These are phyloP conservation scores for Yponomeuta sedellus DNA, from an alignment of 2,888 invertebrate genomes.

Conservation along the genomic window DNA sequence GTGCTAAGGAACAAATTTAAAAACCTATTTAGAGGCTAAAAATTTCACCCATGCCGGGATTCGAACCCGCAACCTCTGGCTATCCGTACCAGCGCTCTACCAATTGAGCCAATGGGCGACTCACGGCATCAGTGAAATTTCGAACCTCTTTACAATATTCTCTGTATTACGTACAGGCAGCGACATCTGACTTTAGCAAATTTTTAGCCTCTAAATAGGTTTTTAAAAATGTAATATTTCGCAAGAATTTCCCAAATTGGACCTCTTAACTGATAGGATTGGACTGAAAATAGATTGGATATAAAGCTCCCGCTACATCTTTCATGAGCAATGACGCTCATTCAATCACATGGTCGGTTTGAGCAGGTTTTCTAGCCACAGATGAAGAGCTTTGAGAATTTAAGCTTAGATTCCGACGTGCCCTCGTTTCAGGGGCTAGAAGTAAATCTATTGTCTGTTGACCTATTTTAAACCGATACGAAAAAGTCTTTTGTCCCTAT, in stretches of 20 bases:
- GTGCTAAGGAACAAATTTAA: too few species aligned
- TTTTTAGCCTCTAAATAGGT: too few species aligned
- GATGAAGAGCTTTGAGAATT: background rate
- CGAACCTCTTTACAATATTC: too few species aligned
- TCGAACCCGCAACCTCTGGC: too few species aligned
- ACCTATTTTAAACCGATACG: background rate
- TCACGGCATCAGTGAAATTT: too few species aligned
- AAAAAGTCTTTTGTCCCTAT: background rate
- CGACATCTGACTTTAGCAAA: too few species aligned
- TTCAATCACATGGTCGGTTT: slow-evolving; percentile 3
- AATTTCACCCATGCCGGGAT: too few species aligned
- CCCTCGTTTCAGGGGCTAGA: background rate
- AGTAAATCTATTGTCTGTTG: background rate
- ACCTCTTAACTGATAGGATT: background rate
- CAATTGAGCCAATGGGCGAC: too few species aligned
- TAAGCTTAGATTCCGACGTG: background rate
- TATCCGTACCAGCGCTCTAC: too few species aligned
- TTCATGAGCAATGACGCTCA: slow-evolving; percentile 2
- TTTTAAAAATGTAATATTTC: background rate
- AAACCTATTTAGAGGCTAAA: too few species aligned
- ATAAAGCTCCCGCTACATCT: background rate
- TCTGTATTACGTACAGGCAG: too few species aligned
- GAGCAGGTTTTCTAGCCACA: background rate
- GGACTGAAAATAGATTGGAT: background rate
- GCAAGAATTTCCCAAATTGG: background rate